Percentiles rank a stretch among this genome's conserved stretches.
phyloP scores from a whole-genome alignment of 2,888 invertebrate genomes.

The Cephus sareptanus region DNA sequence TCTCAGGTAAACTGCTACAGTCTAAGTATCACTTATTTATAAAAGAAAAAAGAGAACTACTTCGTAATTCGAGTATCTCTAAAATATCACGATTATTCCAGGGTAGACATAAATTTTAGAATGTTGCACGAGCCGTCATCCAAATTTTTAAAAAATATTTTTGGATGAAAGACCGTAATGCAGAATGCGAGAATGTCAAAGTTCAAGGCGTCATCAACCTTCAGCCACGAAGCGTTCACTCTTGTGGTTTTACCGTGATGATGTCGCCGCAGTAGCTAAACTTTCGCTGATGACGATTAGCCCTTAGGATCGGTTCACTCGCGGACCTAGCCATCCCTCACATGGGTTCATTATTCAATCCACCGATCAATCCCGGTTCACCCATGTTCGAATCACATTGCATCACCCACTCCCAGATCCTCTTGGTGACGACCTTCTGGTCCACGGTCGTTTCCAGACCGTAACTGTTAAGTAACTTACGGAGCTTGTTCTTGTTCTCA shows the following conservation, averaged over 20 bases:
- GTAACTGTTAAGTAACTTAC: slow-evolving; percentile 70
- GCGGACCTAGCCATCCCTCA: slow-evolving; percentile 53
- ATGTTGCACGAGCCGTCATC: not conserved
- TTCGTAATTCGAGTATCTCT: not conserved
- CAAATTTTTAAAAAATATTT: not conserved
- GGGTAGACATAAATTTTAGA: not conserved
- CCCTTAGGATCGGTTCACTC: slow-evolving; percentile 48
- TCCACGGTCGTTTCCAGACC: slow-evolving; percentile 76
- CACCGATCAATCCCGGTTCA: slow-evolving; percentile 45
- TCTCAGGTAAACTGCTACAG: not conserved
- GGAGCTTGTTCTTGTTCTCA: slow-evolving; percentile 69
- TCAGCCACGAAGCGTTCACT: not conserved
- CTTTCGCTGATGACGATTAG: not conserved
- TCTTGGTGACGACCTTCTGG: slow-evolving; percentile 71
- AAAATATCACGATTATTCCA: not conserved
- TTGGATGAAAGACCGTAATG: not conserved
- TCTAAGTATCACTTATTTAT: not conserved
- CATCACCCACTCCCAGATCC: slow-evolving; percentile 77
- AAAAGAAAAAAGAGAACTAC: not conserved
- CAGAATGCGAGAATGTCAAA: not conserved
- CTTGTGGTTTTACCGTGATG: not conserved
- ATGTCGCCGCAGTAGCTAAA: not conserved
- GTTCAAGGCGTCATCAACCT: not conserved
- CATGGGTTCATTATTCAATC: slow-evolving; percentile 49
- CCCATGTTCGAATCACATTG: slow-evolving; percentile 67